A percentile compares a stretch with the other conserved stretches of the same genome.
These are phyloP conservation scores for Spinibarbus caldwelli DNA, from an alignment of 2,797 vertebrate species.

Conservation along the genomic window DNA sequence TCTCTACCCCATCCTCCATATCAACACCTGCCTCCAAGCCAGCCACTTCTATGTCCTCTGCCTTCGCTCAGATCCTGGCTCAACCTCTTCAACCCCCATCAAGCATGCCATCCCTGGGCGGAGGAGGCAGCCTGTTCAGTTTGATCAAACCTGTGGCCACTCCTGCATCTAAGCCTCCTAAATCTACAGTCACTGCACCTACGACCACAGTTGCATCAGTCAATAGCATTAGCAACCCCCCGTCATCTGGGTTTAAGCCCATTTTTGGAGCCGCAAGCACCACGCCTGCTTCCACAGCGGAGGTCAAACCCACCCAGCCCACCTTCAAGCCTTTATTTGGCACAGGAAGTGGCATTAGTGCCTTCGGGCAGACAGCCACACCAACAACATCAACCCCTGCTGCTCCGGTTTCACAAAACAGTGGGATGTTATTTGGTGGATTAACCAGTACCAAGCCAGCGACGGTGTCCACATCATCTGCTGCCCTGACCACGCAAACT, in stretches of 20 bases:
- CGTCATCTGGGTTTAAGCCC: constrained; percentile 82
- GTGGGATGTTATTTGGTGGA: constrained; percentile 68
- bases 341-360: constrained; percentile 25
- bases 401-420: constrained; percentile 57
- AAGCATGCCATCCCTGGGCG: constrained; percentile 43
- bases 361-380: constrained; percentile 58
- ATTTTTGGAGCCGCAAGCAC: constrained; percentile 76
- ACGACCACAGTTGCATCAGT: constrained; percentile 25
- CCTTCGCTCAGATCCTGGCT: constrained; percentile 74
- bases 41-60: constrained; percentile 62
- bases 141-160: constrained; percentile 57
- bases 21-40: constrained; percentile 54
- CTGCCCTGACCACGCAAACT: constrained; percentile 59
- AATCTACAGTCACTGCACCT: constrained; percentile 29
- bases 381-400: constrained; percentile 52
- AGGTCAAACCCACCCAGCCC: constrained; percentile 64
- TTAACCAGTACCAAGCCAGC: constrained; percentile 65
- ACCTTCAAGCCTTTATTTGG: constrained; percentile 88
- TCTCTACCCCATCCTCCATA: constrained; percentile 55
- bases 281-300: constrained; percentile 57
- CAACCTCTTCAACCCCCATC: constrained; percentile 69
- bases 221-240: constrained; percentile 64
- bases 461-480: constrained; percentile 44
- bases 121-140: constrained; percentile 71
- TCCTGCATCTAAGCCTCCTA: constrained; percentile 43